A percentile compares a stretch with the other conserved stretches of the same genome.
Evolutionary conservation across 2,113 vertebrate genomes (phyloP).

Genomic region (Myotis davidii): DNA sequence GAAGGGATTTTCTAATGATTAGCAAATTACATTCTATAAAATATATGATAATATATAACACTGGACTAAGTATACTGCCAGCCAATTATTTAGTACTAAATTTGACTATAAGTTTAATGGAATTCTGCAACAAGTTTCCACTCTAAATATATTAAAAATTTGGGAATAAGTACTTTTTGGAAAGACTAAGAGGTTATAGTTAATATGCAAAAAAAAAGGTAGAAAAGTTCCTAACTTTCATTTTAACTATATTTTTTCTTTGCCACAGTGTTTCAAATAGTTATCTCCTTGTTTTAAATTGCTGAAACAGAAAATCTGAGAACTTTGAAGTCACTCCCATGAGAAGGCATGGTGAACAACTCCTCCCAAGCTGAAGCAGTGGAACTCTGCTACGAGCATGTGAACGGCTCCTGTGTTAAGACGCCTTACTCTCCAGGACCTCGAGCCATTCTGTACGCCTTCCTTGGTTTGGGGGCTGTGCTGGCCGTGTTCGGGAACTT

Average conservation of each 20-base stretch:
- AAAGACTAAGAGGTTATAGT: background rate
- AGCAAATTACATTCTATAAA: background rate
- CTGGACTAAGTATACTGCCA: background rate
- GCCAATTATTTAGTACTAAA: background rate
- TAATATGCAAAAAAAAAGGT: background rate
- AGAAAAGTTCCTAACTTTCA: background rate
- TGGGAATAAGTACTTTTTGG: background rate
- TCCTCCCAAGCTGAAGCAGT: background rate
- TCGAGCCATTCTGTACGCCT: background rate
- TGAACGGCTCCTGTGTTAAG: conserved; percentile 65
- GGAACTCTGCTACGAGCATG: conserved; percentile 48
- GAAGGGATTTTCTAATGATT: background rate
- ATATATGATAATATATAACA: background rate
- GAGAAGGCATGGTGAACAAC: conserved; percentile 6
- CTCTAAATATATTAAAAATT: background rate
- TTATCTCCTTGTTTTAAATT: background rate
- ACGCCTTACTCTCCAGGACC: background rate
- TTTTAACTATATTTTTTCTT: background rate
- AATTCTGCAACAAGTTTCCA: background rate
- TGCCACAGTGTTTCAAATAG: background rate
- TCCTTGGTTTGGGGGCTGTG: conserved; percentile 50
- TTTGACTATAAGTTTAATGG: background rate
- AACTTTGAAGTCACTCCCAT: background rate
- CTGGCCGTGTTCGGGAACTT: conserved; percentile 75
- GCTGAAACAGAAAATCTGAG: background rate